Evolutionary conservation across 1,140 invertebrate genomes (phyloP).

Genomic region (Pantala flavescens): DNA sequence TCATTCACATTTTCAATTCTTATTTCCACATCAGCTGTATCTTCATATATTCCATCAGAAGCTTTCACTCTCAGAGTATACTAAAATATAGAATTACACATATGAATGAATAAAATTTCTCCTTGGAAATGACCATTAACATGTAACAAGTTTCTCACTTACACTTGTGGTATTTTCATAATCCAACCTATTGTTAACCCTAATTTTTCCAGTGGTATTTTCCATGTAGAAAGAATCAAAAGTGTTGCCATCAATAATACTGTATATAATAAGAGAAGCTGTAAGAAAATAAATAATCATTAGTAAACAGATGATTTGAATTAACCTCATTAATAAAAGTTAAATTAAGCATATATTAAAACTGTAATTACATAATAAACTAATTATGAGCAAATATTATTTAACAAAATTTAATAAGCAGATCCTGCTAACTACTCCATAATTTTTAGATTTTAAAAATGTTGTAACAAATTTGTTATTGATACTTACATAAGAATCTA

Average conservation of each 20-base stretch:
- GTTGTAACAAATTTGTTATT: too few relatives aligned
- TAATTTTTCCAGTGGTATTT: slow-evolving; percentile 65
- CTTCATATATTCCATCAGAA: slow-evolving; percentile 64
- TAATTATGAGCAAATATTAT: too few relatives aligned
- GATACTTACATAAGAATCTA: too few relatives aligned
- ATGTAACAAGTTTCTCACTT: slow-evolving; percentile 21
- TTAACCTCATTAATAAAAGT: too few relatives aligned
- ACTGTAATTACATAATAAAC: too few relatives aligned
- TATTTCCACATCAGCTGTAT: slow-evolving; percentile 62
- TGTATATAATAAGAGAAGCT: slow-evolving; percentile 68
- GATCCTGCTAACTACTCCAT: too few relatives aligned
- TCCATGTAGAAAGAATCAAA: slow-evolving; percentile 68
- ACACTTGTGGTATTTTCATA: slow-evolving; percentile 65
- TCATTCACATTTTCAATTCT: slow-evolving; percentile 75
- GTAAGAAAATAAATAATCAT: slow-evolving; percentile 21
- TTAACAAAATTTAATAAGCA: too few relatives aligned
- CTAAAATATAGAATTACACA: slow-evolving; percentile 29
- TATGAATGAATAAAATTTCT: slow-evolving; percentile 6
- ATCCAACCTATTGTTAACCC: slow-evolving; percentile 64
- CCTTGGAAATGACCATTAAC: slow-evolving; percentile 13
- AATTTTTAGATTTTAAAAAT: too few relatives aligned
- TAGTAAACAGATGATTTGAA: slow-evolving; percentile 15
- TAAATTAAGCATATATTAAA: not conserved
- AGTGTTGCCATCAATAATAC: slow-evolving; percentile 65
- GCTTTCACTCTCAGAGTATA: slow-evolving; percentile 66